Evolutionary conservation across 2,888 invertebrate genomes (phyloP).

Genomic region (Pterostichus niger): DNA sequence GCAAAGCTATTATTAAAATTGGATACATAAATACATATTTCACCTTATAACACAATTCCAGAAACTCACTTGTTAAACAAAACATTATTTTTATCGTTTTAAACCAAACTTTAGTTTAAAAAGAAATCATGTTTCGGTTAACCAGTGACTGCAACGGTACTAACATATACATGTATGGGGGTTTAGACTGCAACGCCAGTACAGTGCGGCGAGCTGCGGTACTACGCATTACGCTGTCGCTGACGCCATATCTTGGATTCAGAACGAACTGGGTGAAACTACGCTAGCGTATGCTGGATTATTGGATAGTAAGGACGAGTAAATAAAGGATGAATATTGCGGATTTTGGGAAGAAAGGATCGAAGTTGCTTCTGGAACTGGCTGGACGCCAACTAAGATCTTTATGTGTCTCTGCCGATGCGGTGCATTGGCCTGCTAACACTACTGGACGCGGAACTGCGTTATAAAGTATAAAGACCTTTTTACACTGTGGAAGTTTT

Average conservation of each 20-base stretch:
- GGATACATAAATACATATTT: constrained; percentile 19
- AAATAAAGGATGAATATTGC: constrained; percentile 10
- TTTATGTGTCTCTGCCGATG: constrained; percentile 48
- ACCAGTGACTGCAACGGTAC: constrained; percentile 15
- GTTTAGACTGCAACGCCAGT: constrained; percentile 19
- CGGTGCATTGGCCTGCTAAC: constrained; percentile 57
- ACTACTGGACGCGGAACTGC: constrained; percentile 31
- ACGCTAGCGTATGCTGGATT: constrained; percentile 15
- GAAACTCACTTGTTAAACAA: constrained; percentile 33
- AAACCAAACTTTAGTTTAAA: constrained; percentile 33
- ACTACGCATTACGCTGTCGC: constrained; percentile 44
- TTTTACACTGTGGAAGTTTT: constrained; percentile 19
- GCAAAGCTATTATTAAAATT: not conserved
- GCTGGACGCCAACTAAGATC: constrained; percentile 41
- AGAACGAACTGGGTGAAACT: not conserved
- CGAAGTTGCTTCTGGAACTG: constrained; percentile 27
- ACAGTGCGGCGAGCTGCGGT: constrained; percentile 36
- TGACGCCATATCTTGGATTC: constrained; percentile 46
- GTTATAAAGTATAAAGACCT: constrained; percentile 47
- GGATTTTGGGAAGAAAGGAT: constrained; percentile 4
- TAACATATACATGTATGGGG: constrained; percentile 29
- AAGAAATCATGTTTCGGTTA: constrained; percentile 36
- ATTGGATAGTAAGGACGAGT: not conserved
- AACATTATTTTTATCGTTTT: constrained; percentile 8
- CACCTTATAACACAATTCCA: not conserved